A percentile compares a stretch with the other conserved stretches of the same genome.
Evolutionary conservation across 2,797 vertebrate species (phyloP).

Genomic region (Falco naumanni): DNA sequence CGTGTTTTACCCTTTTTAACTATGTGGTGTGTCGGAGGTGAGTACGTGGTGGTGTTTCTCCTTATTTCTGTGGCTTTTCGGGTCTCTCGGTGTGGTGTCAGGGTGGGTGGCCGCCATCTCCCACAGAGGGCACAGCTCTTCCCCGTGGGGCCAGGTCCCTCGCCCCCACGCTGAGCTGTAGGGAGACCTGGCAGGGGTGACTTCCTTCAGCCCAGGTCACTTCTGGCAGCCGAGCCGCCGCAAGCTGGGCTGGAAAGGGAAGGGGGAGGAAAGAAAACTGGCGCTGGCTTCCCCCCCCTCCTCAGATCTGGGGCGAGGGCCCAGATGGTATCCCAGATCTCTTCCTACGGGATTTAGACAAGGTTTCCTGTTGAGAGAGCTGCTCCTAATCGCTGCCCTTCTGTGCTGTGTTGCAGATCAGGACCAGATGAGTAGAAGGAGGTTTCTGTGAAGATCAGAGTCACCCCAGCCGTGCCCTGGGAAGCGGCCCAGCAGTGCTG

Average conservation of each 20-base stretch:
- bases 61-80: not conserved
- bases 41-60: not conserved
- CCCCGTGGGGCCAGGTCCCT: not conserved
- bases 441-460: conserved; percentile 39
- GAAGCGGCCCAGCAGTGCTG: not conserved
- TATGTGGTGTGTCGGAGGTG: fast-evolving
- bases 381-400: conserved; percentile 47
- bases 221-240: not conserved
- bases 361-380: conserved; percentile 55
- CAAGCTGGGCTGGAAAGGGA: not conserved
- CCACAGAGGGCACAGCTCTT: not conserved
- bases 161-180: not conserved
- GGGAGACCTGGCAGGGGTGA: not conserved
- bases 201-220: not conserved
- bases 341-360: conserved; percentile 36
- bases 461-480: not conserved
- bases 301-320: not conserved
- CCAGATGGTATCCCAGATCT: conserved; percentile 61
- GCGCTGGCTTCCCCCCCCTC: not conserved
- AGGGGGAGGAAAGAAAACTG: not conserved
- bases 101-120: not conserved
- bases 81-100: fast-evolving
- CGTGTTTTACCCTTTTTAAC: not conserved
- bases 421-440: not conserved
- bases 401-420: conserved; percentile 48